These are phyloP conservation scores for Bemisia tabaci DNA, from an alignment of 1,140 invertebrate genomes.

Conservation along the genomic window DNA sequence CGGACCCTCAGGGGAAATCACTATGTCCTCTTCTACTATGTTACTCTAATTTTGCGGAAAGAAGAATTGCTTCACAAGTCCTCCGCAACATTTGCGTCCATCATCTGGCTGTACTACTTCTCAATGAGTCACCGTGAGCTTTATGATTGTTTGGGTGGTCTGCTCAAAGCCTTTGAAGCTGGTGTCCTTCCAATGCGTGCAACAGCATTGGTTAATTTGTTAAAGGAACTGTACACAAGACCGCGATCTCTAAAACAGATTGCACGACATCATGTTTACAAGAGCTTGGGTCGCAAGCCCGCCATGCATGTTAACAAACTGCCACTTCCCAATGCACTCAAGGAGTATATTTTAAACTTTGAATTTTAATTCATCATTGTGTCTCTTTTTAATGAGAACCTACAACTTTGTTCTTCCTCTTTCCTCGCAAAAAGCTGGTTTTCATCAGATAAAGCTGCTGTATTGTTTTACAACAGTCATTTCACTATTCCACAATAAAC, in stretches of 20 bases:
- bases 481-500: too few species aligned
- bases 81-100: constrained; percentile 42
- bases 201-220: constrained; percentile 41
- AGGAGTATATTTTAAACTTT: too few species aligned
- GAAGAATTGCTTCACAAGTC: constrained; percentile 50
- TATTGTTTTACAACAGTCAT: too few species aligned
- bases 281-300: too few species aligned
- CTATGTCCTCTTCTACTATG: constrained; percentile 46
- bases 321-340: too few species aligned
- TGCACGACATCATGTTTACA: too few species aligned
- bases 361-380: too few species aligned
- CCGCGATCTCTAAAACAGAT: constrained; percentile 51
- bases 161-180: constrained; percentile 46
- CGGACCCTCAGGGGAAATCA: constrained; percentile 12
- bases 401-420: too few species aligned
- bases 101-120: constrained; percentile 50
- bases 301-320: too few species aligned
- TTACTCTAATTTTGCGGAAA: constrained; percentile 48
- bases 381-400: too few species aligned
- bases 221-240: constrained; percentile 43
- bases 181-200: constrained; percentile 48
- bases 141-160: constrained; percentile 43
- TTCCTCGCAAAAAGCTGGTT: too few species aligned
- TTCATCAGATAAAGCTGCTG: too few species aligned
- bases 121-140: constrained; percentile 50